Base-by-base conservation (phyloP, 2,797 vertebrate species). In the Ceryle rudis region DNA sequence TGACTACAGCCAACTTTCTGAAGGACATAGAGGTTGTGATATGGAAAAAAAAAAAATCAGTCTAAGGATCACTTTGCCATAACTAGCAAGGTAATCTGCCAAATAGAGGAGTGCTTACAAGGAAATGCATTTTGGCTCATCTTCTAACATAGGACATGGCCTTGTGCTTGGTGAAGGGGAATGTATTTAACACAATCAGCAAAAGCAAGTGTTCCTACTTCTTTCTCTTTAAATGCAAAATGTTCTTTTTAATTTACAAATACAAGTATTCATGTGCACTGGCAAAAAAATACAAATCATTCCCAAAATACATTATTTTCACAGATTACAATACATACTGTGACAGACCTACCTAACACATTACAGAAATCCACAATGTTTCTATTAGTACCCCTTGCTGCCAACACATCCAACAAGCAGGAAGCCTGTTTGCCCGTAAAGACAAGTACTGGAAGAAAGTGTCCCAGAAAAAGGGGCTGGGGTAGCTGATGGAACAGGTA, bases 221-320 rank as follows among this genome's bases (percentile, higher is more conserved):
- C 37, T 55, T 77, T 39, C 60, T 42, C 55, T 85, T 42, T 66
- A 82, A 96, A 75, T 39, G 70, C 41, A 65, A 86, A 62, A 71
- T 37, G 65, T 25, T 54, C 19, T 69, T 44, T 54, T 49, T 8
- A 72, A 89, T 86, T 87, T 85, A 69, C 74, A 84, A 81, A 47
- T 51, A 3, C 31, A 35, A 72, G 54, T 70, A 90, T 61, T 83
- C 61, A 71, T 49, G 57, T 15, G 49, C 83, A 90, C 74, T 52
- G 60, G 9, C 1, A 91, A 87, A 95, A 90, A 79, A 89, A 93
- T 80, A 72, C 47, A 88, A 77, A 83, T 83, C 28, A 11, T 74
- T 88, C 82, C 89, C 86, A 61, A 92, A 96, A 93, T 93, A 91
- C 0, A 26, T 64, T 86, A 41, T 90, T 94, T 92, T 74, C 89